Evolutionary conservation across 1,140 invertebrate species (phyloP), one percentile per base, ranked within the genome.

Genomic region (Lepidurus arcticus): DNA sequence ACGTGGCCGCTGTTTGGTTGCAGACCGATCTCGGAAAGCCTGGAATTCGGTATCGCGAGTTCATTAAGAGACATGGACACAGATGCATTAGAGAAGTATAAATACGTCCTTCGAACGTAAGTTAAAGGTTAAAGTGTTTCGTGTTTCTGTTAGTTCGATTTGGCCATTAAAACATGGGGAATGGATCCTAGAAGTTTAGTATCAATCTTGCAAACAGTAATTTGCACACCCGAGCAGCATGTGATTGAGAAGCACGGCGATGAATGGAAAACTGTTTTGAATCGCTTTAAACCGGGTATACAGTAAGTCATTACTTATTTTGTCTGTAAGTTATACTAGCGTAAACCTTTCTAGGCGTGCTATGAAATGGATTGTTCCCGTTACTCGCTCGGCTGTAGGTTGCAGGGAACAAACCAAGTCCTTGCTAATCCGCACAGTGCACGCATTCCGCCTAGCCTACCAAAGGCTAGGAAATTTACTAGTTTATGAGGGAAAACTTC

Each of bases 11-110:
- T 21, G 74, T 85, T 16, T 92, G 90, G 90, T 82, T 93, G 1
- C 82, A 87, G 80, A 81, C 81, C 1, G 86, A 90, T 82, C 86
- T 86, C 47, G 86, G 88, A 5, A 79, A 85, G 77, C 84, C 88
- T 7, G 84, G 88, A 73, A 79, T 83, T 16, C 82, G 87, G 73
- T 88, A 92, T 43, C 80, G 86, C 2, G 80, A 84, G 6, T 93
- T 94, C 82, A 83, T 94, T n/a, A 80, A 88, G n/a, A 85, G 87
- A 79, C 91, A 94, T 82, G 93, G 92, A 1, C 91, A 94, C 84
- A 87, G 93, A 80, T 88, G 89, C 80, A 85, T 92, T 43, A 88
- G 90, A 84, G 93, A 95, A 86, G 91, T 92, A 83, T 80, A 44
- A 75, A 42, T 42, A 47, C 65, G 1, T 44, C n/a, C 13, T 24